These are phyloP conservation scores for Neosalanx taihuensis DNA, from an alignment of 2,797 vertebrate species.

Conservation along the genomic window DNA sequence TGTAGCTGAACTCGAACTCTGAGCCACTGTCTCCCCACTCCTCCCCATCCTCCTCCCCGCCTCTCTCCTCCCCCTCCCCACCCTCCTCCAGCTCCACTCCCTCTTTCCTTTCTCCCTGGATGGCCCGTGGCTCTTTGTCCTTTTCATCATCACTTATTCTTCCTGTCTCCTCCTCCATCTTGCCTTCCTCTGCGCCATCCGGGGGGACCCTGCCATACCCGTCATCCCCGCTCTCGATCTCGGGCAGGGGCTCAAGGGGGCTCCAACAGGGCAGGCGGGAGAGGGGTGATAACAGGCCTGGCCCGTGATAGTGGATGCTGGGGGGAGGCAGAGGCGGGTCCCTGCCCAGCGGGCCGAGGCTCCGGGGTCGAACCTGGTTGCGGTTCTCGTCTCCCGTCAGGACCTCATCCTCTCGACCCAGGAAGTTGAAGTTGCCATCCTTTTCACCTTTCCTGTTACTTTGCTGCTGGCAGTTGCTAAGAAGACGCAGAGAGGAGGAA, in stretches of 20 bases:
- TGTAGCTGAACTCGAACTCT: constrained; percentile 84
- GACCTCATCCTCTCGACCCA: constrained; percentile 64
- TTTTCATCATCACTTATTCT: constrained; percentile 44
- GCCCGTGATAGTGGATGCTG: constrained; percentile 40
- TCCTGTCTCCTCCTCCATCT: constrained; percentile 60
- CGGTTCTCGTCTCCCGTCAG: constrained; percentile 82
- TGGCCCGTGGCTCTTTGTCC: constrained; percentile 41
- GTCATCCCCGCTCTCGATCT: constrained; percentile 75
- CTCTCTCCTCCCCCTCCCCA: constrained; percentile 53
- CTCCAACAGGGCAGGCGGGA: constrained; percentile 73
- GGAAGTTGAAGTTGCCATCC: constrained; percentile 91
- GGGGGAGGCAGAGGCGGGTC: constrained; percentile 37
- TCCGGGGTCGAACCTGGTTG: constrained; percentile 69
- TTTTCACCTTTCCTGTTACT: constrained; percentile 68
- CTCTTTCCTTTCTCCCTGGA: constrained; percentile 4
- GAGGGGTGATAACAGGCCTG: constrained; percentile 61
- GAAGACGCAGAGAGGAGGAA: constrained; percentile 43
- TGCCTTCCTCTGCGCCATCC: constrained; percentile 86
- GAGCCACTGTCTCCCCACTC: constrained; percentile 77
- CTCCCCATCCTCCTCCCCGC: constrained; percentile 49
- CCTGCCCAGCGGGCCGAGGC: constrained; percentile 59
- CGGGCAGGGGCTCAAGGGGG: constrained; percentile 77
- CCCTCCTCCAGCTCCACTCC: constrained; percentile 45
- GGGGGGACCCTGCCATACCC: constrained; percentile 83
- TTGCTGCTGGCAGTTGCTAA: constrained; percentile 36